These are phyloP conservation scores for Atrichornis clamosus DNA, from an alignment of 2,113 vertebrate genomes.

Conservation along the genomic window DNA sequence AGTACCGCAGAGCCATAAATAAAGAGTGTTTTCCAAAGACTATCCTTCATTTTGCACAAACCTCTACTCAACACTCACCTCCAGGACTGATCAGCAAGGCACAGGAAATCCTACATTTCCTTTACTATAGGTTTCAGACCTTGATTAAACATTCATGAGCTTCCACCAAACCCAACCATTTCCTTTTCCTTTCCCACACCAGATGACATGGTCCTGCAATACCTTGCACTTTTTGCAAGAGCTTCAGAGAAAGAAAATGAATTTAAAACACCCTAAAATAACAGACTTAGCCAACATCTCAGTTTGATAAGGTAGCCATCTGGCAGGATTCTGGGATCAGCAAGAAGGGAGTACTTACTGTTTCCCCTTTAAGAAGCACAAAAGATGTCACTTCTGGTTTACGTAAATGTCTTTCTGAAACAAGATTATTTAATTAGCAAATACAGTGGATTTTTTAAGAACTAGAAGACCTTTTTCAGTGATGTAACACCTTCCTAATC, in stretches of 20 bases:
- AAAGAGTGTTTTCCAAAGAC: background rate
- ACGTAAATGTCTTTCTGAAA: background rate
- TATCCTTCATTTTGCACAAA: background rate
- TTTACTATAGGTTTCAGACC: background rate
- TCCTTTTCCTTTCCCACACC: background rate
- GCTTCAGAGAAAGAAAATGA: background rate
- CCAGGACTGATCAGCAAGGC: background rate
- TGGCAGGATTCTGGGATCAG: background rate
- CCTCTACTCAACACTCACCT: background rate
- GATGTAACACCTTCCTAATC: background rate
- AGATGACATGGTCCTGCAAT: background rate
- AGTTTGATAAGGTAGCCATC: background rate
- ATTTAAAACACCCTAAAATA: background rate
- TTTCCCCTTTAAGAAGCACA: background rate
- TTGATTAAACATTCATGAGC: background rate
- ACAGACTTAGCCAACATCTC: background rate
- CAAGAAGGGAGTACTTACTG: background rate
- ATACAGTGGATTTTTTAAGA: background rate
- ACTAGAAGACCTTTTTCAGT: background rate
- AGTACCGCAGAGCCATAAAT: background rate
- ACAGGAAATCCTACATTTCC: background rate
- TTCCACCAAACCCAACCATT: background rate
- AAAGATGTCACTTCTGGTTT: background rate
- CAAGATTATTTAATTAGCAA: background rate
- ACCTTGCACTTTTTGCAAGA: background rate